These are phyloP conservation scores for Acropora tenuis DNA, from an alignment of 64 coral and sea anemone species.

Conservation along the genomic window DNA sequence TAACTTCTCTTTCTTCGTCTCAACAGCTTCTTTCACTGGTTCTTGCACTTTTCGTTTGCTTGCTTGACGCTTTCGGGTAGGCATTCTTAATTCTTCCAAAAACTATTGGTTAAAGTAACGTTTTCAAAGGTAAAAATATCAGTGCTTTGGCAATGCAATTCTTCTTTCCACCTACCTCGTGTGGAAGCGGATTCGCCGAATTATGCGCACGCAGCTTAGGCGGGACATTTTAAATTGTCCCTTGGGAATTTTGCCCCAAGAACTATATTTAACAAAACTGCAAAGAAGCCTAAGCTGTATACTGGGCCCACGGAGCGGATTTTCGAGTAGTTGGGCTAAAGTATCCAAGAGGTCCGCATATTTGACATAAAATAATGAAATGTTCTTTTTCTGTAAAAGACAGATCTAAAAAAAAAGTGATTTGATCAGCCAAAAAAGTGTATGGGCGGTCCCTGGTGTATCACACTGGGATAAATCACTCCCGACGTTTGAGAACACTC, in stretches of 20 bases:
- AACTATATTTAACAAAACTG: too few species aligned
- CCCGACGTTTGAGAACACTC: too few species aligned
- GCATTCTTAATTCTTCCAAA: slow-evolving; percentile 43
- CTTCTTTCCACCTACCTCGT: neutral
- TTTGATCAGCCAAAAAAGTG: too few species aligned
- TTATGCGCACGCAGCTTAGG: slow-evolving; percentile 23
- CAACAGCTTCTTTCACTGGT: slow-evolving; percentile 33
- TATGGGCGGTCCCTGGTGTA: too few species aligned
- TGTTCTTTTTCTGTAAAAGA: too few species aligned
- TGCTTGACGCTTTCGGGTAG: slow-evolving; percentile 80
- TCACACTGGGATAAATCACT: too few species aligned
- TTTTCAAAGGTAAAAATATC: neutral
- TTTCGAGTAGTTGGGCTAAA: too few species aligned
- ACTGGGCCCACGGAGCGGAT: too few species aligned
- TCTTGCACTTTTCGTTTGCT: slow-evolving; percentile 78
- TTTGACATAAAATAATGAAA: too few species aligned
- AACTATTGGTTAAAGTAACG: neutral
- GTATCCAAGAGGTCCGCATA: too few species aligned
- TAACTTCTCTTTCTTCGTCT: slow-evolving; percentile 61
- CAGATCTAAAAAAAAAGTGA: too few species aligned
- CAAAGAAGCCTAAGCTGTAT: too few species aligned
- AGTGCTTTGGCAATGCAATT: neutral
- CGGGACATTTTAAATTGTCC: slow-evolving; percentile 38
- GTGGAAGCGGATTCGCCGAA: neutral
- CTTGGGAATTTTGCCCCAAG: neutral